Base-by-base conservation (phyloP, 2,797 vertebrate genomes). In the Amblyopsis hoosieri region DNA sequence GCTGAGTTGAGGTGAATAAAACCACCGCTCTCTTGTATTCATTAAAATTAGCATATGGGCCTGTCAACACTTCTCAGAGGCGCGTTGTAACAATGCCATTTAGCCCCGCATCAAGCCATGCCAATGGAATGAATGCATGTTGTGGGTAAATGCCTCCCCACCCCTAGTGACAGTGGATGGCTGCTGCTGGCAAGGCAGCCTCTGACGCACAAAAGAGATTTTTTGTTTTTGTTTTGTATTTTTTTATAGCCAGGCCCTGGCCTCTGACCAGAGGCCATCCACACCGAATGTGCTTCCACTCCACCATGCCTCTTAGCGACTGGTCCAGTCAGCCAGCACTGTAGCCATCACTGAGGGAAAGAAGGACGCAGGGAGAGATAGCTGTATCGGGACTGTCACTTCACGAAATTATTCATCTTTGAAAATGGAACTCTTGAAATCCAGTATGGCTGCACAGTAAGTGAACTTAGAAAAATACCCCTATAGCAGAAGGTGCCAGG, bases 21-120 rank as follows among this genome's bases (percentile, higher is more conserved):
- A 85, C 93, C 80, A 86, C 92, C 86, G 91, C 91, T 93, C 91
- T 74, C 79, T 93, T 93, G 93, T 95, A 94, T 96, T 96, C 95
- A 97, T 99, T 99, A 96, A 96, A 96, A 97, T 96, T 96, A 96
- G 94, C 96, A 96, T 98, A 97, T 94, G 95, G 95, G 95, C 94
- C 95, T 98, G 96, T 97, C 95, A 97, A 97, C 96, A 96, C 94
- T 95, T 95, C 94, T 94, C 94, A 92, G 93, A 95, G 93, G 93
- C 90, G 78, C 88, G 92, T 93, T 96, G 94, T 95, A 98, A 96
- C 95, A 94, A 96, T 96, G 96, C 95, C 95, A 98, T 97, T 98
- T 97, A 96, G 95, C 95, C 95, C 93, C 90, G 93, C 94, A 95
- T 94, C 94, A 93, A 94, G 94, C 94, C 91, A 92, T 94, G 95